These are phyloP conservation scores for Lepidurus apus DNA, from an alignment of 1,140 invertebrate genomes.

Conservation along the genomic window DNA sequence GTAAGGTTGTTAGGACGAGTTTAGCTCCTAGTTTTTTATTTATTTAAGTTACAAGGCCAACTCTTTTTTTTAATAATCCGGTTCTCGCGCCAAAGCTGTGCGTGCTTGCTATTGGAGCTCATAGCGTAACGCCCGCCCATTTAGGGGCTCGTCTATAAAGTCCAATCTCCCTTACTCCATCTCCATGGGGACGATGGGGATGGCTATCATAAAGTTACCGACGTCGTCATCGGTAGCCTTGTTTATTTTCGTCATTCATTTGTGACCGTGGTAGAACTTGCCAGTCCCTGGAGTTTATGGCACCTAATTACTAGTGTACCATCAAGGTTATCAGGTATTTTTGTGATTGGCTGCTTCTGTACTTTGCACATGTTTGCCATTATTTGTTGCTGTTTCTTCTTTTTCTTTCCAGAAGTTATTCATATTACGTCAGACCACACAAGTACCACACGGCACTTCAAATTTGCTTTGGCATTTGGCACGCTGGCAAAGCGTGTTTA, in stretches of 20 bases:
- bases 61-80: neutral
- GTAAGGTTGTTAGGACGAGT: slow-evolving; percentile 2
- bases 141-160: neutral
- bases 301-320: no score
- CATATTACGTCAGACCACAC: neutral
- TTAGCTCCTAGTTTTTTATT: neutral
- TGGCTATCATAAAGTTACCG: neutral
- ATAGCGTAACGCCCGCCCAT: neutral
- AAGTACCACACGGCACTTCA: neutral
- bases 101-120: neutral
- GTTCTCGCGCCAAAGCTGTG: neutral
- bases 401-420: neutral
- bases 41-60: neutral
- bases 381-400: neutral
- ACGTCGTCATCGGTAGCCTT: slow-evolving; percentile 20
- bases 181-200: slow-evolving; percentile 17
- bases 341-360: neutral
- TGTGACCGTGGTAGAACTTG: neutral
- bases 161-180: neutral
- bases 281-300: neutral
- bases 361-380: neutral
- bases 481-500: neutral
- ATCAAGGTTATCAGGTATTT: no score
- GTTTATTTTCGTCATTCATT: slow-evolving; percentile 20
- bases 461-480: neutral